Percentiles rank a stretch among this genome's conserved stretches.
phyloP scores from a whole-genome alignment of 2,888 invertebrate genomes.

The Melikaiella ostensackeni region DNA sequence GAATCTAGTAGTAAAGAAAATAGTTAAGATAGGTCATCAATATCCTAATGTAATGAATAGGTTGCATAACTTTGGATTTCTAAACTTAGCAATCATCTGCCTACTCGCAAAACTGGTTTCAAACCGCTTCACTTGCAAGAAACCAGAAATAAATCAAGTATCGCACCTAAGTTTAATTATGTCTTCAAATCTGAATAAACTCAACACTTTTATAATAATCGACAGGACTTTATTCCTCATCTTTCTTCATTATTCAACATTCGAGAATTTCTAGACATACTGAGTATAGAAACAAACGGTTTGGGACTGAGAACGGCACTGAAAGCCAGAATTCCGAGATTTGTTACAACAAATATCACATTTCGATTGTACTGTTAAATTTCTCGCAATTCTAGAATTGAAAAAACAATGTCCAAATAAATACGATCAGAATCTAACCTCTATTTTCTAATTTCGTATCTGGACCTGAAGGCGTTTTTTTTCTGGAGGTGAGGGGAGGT shows the following conservation, averaged over 20 bases:
- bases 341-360: slow-evolving; percentile 21
- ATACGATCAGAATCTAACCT: not conserved
- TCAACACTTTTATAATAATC: slow-evolving; percentile 17
- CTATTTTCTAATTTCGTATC: slow-evolving; percentile 5
- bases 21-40: not conserved
- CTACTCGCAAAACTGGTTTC: not conserved
- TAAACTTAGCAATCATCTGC: not conserved
- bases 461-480: not conserved
- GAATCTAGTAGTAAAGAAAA: not conserved
- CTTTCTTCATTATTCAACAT: slow-evolving; percentile 8
- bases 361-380: slow-evolving; percentile 3
- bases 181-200: not conserved
- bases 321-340: slow-evolving; percentile 14
- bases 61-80: not conserved
- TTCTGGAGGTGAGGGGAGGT: not conserved
- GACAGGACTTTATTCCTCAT: slow-evolving; percentile 14
- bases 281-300: slow-evolving; percentile 1
- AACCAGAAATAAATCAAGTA: not conserved
- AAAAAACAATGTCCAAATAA: not conserved
- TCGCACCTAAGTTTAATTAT: not conserved
- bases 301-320: not conserved
- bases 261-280: slow-evolving; percentile 3
- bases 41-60: not conserved
- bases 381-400: slow-evolving; percentile 5
- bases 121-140: not conserved